Percentiles rank a stretch among this genome's conserved stretches.
phyloP scores from a whole-genome alignment of 1,140 invertebrate species.

The Hirudo medicinalis region DNA sequence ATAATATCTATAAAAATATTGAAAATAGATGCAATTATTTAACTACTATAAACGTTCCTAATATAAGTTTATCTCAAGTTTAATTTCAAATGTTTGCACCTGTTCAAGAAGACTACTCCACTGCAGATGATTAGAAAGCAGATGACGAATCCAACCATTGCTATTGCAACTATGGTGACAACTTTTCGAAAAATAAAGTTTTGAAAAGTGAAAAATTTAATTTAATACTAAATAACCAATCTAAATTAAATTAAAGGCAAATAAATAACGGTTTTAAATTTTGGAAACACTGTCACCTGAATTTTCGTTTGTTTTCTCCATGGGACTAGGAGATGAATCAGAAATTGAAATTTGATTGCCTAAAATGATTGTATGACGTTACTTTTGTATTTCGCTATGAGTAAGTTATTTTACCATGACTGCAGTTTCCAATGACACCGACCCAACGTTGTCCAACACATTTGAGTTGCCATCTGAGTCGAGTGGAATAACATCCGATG shows the following conservation, averaged over 20 bases:
- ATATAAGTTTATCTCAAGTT: too few species aligned
- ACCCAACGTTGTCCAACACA: not conserved
- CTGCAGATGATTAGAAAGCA: not conserved
- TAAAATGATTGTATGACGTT: not conserved
- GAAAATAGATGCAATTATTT: too few species aligned
- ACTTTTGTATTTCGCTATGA: not conserved
- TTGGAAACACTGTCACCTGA: too few species aligned
- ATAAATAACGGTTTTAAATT: too few species aligned
- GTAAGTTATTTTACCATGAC: not conserved
- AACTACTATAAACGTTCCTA: too few species aligned
- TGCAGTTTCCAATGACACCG: conserved; percentile 1
- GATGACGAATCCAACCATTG: not conserved
- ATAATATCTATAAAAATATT: not conserved
- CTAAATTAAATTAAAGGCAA: too few species aligned
- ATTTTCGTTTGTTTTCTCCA: not conserved
- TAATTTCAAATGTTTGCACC: not conserved
- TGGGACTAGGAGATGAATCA: not conserved
- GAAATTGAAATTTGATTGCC: not conserved
- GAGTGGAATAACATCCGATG: not conserved
- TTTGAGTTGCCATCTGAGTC: not conserved
- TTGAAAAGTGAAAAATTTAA: too few species aligned
- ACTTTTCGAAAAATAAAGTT: not conserved
- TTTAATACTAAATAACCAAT: too few species aligned
- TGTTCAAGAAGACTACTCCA: conserved; percentile 5
- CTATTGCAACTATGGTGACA: not conserved